These are phyloP conservation scores for Heterodera filipjevi DNA, from an alignment of 2,888 invertebrate genomes.

Conservation along the genomic window DNA sequence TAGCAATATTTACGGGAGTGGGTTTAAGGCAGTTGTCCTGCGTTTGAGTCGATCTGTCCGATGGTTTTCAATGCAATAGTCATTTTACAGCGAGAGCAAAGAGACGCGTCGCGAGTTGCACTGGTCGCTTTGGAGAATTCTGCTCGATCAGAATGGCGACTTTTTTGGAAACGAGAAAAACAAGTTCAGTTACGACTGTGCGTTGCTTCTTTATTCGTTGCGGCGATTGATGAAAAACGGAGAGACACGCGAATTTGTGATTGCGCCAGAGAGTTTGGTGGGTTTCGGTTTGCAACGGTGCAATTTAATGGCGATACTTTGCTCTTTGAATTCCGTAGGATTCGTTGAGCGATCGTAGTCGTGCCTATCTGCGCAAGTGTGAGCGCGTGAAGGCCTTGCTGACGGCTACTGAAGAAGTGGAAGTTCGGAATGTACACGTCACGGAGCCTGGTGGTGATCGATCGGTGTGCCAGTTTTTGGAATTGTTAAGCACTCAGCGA, in stretches of 20 bases:
- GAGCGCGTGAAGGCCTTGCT: slow-evolving; percentile 26
- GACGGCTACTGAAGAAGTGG: slow-evolving; percentile 20
- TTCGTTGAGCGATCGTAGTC: slow-evolving; percentile 7
- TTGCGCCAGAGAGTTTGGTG: not conserved
- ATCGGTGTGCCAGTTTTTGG: slow-evolving; percentile 36
- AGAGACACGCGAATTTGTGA: slow-evolving; percentile 22
- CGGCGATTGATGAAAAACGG: slow-evolving; percentile 5
- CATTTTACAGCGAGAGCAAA: slow-evolving; percentile 25
- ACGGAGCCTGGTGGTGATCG: slow-evolving; percentile 18
- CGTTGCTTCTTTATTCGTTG: slow-evolving; percentile 27
- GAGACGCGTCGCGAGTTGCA: slow-evolving; percentile 26
- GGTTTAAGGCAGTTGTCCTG: too few species aligned
- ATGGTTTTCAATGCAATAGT: too few species aligned
- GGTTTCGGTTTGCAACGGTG: not conserved
- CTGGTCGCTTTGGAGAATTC: slow-evolving; percentile 28
- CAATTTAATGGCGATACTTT: not conserved
- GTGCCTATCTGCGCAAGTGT: slow-evolving; percentile 16
- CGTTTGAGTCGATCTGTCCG: too few species aligned
- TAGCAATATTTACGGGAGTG: too few species aligned
- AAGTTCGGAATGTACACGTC: not conserved
- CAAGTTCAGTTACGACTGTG: slow-evolving; percentile 31
- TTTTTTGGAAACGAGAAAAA: slow-evolving; percentile 26
- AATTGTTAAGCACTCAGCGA: slow-evolving; percentile 31
- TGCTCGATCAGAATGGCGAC: slow-evolving; percentile 24
- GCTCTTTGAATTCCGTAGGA: slow-evolving; percentile 16